Evolutionary conservation across 1,140 invertebrate genomes (phyloP).

Genomic region (Drosophila parvula): DNA sequence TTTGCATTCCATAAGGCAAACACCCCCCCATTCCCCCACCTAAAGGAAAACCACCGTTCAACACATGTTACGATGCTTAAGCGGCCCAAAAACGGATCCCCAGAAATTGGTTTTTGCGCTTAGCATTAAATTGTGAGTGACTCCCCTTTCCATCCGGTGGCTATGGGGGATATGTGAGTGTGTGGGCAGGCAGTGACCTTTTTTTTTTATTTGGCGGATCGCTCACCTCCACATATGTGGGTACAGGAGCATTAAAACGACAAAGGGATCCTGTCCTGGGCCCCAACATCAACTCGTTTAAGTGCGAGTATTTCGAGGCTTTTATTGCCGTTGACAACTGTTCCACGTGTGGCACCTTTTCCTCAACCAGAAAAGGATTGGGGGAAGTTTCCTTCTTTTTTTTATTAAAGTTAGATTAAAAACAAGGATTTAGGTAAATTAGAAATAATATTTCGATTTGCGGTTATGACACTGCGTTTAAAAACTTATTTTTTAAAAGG

Average conservation of each 20-base stretch:
- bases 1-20: slow-evolving; percentile 3
- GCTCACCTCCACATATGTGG: slow-evolving; percentile 1
- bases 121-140: slow-evolving; percentile 12
- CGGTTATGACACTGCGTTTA: too few species aligned
- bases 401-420: too few species aligned
- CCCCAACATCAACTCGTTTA: slow-evolving; percentile 8
- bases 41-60: not conserved
- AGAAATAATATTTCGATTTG: too few species aligned
- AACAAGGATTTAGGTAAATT: not conserved
- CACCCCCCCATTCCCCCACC: not conserved
- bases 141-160: not conserved
- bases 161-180: not conserved
- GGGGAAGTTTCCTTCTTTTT: too few species aligned
- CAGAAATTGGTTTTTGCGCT: slow-evolving; percentile 26
- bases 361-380: not conserved
- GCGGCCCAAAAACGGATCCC: slow-evolving; percentile 5
- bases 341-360: not conserved
- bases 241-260: slow-evolving; percentile 6
- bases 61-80: slow-evolving; percentile 27
- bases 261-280: not conserved
- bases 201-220: not conserved
- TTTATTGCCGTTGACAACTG: slow-evolving; percentile 25
- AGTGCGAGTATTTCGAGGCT: slow-evolving; percentile 10
- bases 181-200: slow-evolving; percentile 5
- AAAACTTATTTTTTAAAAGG: too few species aligned